Evolutionary conservation across 2,888 invertebrate genomes (phyloP).

Genomic region (Phasia obesa): DNA sequence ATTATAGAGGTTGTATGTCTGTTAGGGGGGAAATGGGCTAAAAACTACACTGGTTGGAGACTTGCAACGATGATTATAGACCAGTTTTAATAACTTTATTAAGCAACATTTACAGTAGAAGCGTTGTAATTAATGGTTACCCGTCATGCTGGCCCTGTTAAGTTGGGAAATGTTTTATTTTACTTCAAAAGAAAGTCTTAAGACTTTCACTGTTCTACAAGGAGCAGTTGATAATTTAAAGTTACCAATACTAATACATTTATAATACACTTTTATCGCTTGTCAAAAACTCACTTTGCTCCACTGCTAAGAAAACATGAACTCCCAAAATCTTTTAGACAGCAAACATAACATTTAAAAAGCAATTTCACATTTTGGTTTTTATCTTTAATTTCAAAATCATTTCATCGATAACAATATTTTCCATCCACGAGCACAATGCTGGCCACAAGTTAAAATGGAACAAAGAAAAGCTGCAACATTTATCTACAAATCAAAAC

Average conservation of each 20-base stretch:
- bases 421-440: conserved; percentile 4
- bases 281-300: not conserved
- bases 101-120: conserved; percentile 6
- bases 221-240: not conserved
- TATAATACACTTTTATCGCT: not conserved
- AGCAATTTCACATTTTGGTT: conserved; percentile 24
- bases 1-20: conserved; percentile 24
- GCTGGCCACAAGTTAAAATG: not conserved
- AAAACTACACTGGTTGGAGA: conserved; percentile 11
- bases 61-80: conserved; percentile 18
- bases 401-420: conserved; percentile 37
- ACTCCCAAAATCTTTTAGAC: not conserved
- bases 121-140: conserved; percentile 15
- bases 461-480: conserved; percentile 13
- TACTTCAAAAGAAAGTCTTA: not conserved
- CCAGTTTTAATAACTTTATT: conserved; percentile 67
- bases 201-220: not conserved
- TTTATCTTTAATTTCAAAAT: conserved; percentile 34
- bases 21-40: conserved; percentile 20
- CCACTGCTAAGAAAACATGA: not conserved
- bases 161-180: conserved; percentile 31
- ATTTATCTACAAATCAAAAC: conserved; percentile 44
- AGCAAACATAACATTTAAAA: conserved; percentile 26
- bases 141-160: conserved; percentile 11
- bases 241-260: not conserved